phyloP scores from a whole-genome alignment of 2,113 vertebrate species.

The Catharus minimus region DNA sequence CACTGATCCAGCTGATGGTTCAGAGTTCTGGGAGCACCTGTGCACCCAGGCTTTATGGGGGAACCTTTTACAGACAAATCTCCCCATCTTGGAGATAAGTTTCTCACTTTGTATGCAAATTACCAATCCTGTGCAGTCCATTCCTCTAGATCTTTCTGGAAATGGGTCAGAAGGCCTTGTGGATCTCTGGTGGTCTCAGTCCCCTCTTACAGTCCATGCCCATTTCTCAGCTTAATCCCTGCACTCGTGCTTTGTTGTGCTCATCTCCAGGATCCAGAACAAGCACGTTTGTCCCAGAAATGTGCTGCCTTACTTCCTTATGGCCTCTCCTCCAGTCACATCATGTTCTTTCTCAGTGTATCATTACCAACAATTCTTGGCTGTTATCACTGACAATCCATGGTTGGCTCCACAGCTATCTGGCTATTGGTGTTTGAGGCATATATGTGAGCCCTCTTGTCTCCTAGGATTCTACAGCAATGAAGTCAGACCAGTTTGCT shows the following conservation, averaged over 20 bases:
- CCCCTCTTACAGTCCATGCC: not conserved
- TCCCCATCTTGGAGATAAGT: not conserved
- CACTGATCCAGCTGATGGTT: not conserved
- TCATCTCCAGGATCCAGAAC: not conserved
- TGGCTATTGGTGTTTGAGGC: rapidly evolving
- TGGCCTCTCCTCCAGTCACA: not conserved
- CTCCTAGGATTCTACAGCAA: not conserved
- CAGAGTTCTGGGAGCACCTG: not conserved
- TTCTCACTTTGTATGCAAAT: not conserved
- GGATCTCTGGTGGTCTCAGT: not conserved
- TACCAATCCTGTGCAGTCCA: not conserved
- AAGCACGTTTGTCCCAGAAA: rapidly evolving
- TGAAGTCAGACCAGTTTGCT: not conserved
- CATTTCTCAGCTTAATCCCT: not conserved
- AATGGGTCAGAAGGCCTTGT: not conserved
- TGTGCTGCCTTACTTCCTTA: not conserved
- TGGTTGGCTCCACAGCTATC: not conserved
- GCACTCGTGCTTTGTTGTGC: not conserved
- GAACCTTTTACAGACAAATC: not conserved
- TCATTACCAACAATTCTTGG: not conserved
- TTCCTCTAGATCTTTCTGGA: not conserved
- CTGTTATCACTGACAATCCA: not conserved
- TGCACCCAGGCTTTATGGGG: rapidly evolving
- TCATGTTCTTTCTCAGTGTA: not conserved
- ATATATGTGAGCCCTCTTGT: not conserved